Evolutionary conservation across 2,797 vertebrate species (phyloP).

Genomic region (Cyprinodon diabolis): DNA sequence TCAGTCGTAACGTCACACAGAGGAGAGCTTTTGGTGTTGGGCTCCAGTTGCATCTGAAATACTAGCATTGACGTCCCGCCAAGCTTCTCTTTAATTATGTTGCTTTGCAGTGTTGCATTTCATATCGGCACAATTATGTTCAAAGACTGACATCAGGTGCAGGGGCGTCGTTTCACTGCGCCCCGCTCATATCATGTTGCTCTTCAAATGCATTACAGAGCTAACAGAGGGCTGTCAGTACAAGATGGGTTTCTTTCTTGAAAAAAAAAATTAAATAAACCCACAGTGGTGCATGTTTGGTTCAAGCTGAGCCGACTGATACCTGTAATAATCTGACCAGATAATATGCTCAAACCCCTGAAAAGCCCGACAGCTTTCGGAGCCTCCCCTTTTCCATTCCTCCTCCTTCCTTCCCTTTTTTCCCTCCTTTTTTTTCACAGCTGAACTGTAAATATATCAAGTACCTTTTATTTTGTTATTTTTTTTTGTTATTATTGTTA

Average conservation of each 20-base stretch:
- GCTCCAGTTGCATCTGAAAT: constrained; percentile 30
- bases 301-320: constrained; percentile 49
- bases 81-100: constrained; percentile 48
- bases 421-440: constrained; percentile 66
- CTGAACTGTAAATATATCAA: constrained; percentile 88
- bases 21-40: constrained; percentile 21
- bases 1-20: constrained; percentile 23
- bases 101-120: constrained; percentile 33
- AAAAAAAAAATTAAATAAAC: not conserved
- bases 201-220: constrained; percentile 25
- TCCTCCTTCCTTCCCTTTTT: constrained; percentile 52
- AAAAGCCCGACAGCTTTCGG: constrained; percentile 64
- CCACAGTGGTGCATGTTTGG: constrained; percentile 57
- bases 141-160: constrained; percentile 13
- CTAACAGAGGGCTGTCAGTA: constrained; percentile 19
- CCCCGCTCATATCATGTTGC: constrained; percentile 53
- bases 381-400: constrained; percentile 59
- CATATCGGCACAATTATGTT: constrained; percentile 50
- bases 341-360: constrained; percentile 47
- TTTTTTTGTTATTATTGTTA: constrained; percentile 74
- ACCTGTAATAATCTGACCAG: constrained; percentile 60
- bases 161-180: constrained; percentile 32
- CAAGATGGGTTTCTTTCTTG: constrained; percentile 32
- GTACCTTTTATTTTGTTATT: constrained; percentile 81
- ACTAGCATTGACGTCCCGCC: constrained; percentile 25